A percentile compares a stretch with the other conserved stretches of the same genome.
phyloP scores from a whole-genome alignment of 2,797 vertebrate species.

The Artibeus lituratus region DNA sequence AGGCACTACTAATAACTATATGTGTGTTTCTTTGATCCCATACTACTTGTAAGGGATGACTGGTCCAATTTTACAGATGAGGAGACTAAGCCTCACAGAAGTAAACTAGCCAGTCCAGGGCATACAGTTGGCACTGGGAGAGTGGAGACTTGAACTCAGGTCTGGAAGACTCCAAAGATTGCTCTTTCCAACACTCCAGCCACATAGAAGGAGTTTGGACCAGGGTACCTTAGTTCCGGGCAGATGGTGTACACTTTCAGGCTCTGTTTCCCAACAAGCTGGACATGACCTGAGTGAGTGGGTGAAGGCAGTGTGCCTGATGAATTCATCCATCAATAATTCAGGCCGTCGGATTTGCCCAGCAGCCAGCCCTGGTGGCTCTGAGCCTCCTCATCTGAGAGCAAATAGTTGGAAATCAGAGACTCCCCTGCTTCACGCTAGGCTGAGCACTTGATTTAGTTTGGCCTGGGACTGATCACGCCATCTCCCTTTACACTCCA shows the following conservation, averaged over 20 bases:
- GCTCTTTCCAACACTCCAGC: not conserved
- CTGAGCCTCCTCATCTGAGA: not conserved
- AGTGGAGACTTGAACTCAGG: not conserved
- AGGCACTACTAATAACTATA: not conserved
- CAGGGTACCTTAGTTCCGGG: not conserved
- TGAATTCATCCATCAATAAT: slow-evolving; percentile 39
- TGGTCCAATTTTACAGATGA: not conserved
- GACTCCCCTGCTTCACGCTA: not conserved
- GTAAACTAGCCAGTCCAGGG: not conserved
- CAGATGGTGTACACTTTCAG: not conserved
- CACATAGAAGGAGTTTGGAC: not conserved
- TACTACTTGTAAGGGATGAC: not conserved
- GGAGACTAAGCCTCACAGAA: not conserved
- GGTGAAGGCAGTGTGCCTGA: not conserved
- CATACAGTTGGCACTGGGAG: not conserved
- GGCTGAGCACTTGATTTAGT: not conserved
- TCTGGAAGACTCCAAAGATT: not conserved
- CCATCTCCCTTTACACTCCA: not conserved
- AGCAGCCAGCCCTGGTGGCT: not conserved
- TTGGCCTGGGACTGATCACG: not conserved
- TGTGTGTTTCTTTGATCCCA: not conserved
- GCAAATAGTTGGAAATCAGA: not conserved
- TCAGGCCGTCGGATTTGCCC: not conserved
- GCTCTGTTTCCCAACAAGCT: not conserved
- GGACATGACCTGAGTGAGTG: not conserved